Base-by-base conservation (phyloP, 2,113 vertebrate genomes). In the Trematomus loennbergii region DNA sequence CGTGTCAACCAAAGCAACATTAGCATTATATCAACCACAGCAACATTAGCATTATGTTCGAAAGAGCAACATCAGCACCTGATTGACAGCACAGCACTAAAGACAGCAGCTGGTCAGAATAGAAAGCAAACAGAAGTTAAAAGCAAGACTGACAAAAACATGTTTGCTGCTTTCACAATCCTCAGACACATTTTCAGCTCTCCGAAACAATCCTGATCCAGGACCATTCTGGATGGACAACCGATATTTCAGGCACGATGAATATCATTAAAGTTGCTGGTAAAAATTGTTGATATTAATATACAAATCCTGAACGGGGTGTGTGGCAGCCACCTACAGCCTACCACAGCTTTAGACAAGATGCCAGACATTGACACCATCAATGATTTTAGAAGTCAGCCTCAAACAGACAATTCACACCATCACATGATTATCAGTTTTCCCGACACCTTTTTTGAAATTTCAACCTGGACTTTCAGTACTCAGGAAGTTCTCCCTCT, bases 81-180 rank as follows among this genome's bases (percentile, higher is more conserved):
- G 29, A 63, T 78, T 54, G 52, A 50, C 79, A 85, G 79, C 86
- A 82, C 49, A 79, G 65, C 72, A 83, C 65, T 62, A 83, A 78
- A 79, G 46, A 82, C 33, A 88, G 81, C 78, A 89, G 87, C 88
- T 78, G 60, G 69, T 81, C 61, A 83, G 71, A 79, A 67, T 59
- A 79, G 72, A 83, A 87, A 86, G 72, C 82, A 66, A 69, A 86
- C 29, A 88, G 79, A 83, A 72, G 70, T 58, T 49, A 60, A 85
- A 18, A 85, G 72, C 20, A 73, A 83, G 10, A 53, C 46, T 67
- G 50, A 62, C 13, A 43, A 58, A 40, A 49, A 72, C 48, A 45
- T n/a, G 5, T 33, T 48, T 17, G 1, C 36, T 15, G 20, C 36
- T 25, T 25, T 5, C 15, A 48, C n/a, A 36, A 58, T 36, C 33